Conservation (phyloP, 2,888 invertebrate species). For the Crossocerus cetratus region DNA sequence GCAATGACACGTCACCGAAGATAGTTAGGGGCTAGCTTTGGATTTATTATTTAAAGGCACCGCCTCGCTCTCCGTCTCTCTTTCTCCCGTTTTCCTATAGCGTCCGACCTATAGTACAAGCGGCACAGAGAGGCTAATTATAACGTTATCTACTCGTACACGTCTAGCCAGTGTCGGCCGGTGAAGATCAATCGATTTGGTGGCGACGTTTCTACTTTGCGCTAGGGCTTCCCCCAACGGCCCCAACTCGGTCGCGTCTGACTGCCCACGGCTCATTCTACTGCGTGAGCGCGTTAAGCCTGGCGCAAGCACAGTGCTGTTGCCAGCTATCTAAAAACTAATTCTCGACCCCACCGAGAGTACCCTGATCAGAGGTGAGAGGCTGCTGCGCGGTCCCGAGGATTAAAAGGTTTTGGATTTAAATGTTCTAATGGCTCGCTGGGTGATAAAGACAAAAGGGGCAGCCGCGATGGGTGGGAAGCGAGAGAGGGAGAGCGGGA, state of each 20-base stretch:
- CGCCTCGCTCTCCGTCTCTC: conserved; percentile 1
- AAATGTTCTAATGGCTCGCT: not conserved
- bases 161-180: not conserved
- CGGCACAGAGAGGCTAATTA: conserved; percentile 16
- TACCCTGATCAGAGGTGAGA: not conserved
- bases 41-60: conserved; percentile 32
- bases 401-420: not conserved
- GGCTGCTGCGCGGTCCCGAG: too few relatives aligned
- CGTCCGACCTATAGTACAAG: too few relatives aligned
- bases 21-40: conserved; percentile 18
- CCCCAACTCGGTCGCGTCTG: not conserved
- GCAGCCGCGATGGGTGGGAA: not conserved
- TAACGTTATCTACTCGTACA: not conserved
- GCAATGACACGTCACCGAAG: conserved; percentile 42
- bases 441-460: not conserved
- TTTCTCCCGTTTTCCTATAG: too few relatives aligned
- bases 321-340: too few relatives aligned
- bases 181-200: not conserved
- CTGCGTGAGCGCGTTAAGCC: not conserved
- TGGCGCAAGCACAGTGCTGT: too few relatives aligned
- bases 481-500: not conserved
- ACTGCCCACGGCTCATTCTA: not conserved
- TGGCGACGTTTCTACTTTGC: not conserved
- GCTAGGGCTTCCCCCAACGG: not conserved
- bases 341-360: not conserved